phyloP scores from a whole-genome alignment of 2,113 vertebrate genomes.

The Scomber colias region DNA sequence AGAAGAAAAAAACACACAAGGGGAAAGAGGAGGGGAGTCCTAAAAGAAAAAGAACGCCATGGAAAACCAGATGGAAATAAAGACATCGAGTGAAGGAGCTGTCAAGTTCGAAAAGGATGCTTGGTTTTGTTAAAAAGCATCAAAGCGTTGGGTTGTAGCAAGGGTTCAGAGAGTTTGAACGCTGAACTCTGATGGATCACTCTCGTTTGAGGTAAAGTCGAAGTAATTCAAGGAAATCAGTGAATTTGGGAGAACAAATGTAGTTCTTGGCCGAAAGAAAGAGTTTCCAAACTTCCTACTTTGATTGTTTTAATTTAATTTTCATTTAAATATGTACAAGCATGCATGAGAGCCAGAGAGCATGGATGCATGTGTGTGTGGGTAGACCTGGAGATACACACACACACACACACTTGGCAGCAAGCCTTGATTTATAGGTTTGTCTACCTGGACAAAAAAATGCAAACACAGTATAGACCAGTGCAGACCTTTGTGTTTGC shows the following conservation, averaged over 20 bases:
- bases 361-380: background rate
- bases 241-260: background rate
- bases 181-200: conserved; percentile 5
- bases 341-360: background rate
- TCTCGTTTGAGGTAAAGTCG: conserved; percentile 1
- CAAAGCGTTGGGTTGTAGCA: background rate
- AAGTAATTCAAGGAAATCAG: background rate
- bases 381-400: background rate
- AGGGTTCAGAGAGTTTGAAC: conserved; percentile 16
- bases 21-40: background rate
- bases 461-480: background rate
- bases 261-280: conserved; percentile 10
- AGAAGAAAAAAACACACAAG: background rate
- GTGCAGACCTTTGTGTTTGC: background rate
- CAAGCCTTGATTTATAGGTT: background rate
- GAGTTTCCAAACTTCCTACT: background rate
- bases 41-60: background rate
- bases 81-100: conserved; percentile 10
- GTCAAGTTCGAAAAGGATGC: conserved; percentile 34
- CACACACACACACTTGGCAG: background rate
- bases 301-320: background rate
- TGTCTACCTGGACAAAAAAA: conserved; percentile 2
- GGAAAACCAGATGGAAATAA: conserved; percentile 30
- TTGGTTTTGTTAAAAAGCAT: conserved; percentile 13
- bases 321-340: background rate